A percentile compares a stretch with the other conserved stretches of the same genome.
Conservation (phyloP, 1,140 invertebrate species). For the Pogonus chalceus region DNA sequence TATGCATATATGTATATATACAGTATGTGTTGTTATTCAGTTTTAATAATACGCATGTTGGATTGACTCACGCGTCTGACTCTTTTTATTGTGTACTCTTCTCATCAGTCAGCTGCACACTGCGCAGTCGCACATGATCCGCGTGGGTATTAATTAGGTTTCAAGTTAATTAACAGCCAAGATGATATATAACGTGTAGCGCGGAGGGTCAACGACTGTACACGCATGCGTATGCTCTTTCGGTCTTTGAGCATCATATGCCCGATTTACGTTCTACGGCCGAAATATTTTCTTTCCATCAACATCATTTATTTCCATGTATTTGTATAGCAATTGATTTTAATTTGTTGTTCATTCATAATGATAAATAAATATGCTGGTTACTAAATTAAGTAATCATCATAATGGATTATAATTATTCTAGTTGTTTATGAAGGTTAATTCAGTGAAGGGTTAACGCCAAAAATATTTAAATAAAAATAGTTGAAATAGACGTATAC, state of each 20-base stretch:
- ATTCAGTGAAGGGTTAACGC: too few species aligned
- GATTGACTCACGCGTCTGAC: too few species aligned
- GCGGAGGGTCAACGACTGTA: not conserved
- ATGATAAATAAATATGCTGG: not conserved
- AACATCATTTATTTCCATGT: not conserved
- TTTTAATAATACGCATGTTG: too few species aligned
- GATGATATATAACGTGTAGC: slow-evolving; percentile 16
- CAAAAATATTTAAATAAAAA: too few species aligned
- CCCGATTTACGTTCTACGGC: not conserved
- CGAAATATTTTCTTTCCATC: not conserved
- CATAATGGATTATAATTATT: not conserved
- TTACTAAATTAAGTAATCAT: not conserved
- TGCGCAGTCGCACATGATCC: slow-evolving; percentile 13
- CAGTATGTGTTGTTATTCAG: too few species aligned
- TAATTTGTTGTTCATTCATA: not conserved
- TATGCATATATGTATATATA: too few species aligned
- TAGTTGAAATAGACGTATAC: too few species aligned
- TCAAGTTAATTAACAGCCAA: slow-evolving; percentile 15
- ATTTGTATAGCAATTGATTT: not conserved
- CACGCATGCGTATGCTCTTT: too few species aligned
- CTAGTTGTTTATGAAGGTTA: too few species aligned
- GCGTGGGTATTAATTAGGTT: slow-evolving; percentile 17
- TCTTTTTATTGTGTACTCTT: too few species aligned
- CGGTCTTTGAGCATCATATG: not conserved
- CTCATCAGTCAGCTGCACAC: slow-evolving; percentile 18